Percentiles rank a stretch among this genome's conserved stretches.
These are phyloP conservation scores for Lates calcarifer DNA, from an alignment of 2,113 vertebrate species.

Conservation along the genomic window DNA sequence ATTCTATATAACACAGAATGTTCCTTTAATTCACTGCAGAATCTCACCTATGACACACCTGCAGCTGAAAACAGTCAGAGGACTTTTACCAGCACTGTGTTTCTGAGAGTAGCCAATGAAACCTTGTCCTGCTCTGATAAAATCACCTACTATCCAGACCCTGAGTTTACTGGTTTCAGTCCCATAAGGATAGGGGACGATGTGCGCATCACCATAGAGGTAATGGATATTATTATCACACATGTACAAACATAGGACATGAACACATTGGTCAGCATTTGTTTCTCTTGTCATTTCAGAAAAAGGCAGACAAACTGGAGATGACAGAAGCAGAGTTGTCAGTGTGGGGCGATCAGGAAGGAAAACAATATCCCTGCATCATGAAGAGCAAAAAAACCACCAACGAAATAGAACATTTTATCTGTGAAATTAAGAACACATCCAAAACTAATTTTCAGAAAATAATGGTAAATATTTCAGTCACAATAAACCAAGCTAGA, in stretches of 20 bases:
- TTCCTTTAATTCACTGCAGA: slow-evolving; percentile 51
- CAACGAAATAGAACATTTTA: slow-evolving; percentile 82
- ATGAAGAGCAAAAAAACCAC: slow-evolving; percentile 76
- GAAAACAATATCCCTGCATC: slow-evolving; percentile 74
- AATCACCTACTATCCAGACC: slow-evolving; percentile 76
- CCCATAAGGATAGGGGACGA: neutral
- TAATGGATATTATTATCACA: neutral
- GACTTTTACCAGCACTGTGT: slow-evolving; percentile 12
- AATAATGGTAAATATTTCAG: slow-evolving; percentile 62
- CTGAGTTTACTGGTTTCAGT: slow-evolving; percentile 77
- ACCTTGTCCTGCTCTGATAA: slow-evolving; percentile 57
- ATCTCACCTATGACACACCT: slow-evolving; percentile 63
- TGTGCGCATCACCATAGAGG: slow-evolving; percentile 75
- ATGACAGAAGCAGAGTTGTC: slow-evolving; percentile 86
- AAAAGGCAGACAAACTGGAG: slow-evolving; percentile 89
- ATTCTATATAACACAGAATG: neutral
- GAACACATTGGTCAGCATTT: neutral
- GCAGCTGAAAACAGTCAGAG: neutral
- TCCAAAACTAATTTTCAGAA: slow-evolving; percentile 4
- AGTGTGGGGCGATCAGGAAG: slow-evolving; percentile 75
- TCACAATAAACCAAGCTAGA: neutral
- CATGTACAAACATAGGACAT: neutral
- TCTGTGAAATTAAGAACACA: slow-evolving; percentile 80
- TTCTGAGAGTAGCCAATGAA: slow-evolving; percentile 69
- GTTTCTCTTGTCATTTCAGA: slow-evolving; percentile 81